Base-by-base conservation (phyloP, 2,797 vertebrate genomes). In the Clarias pachynema region DNA sequence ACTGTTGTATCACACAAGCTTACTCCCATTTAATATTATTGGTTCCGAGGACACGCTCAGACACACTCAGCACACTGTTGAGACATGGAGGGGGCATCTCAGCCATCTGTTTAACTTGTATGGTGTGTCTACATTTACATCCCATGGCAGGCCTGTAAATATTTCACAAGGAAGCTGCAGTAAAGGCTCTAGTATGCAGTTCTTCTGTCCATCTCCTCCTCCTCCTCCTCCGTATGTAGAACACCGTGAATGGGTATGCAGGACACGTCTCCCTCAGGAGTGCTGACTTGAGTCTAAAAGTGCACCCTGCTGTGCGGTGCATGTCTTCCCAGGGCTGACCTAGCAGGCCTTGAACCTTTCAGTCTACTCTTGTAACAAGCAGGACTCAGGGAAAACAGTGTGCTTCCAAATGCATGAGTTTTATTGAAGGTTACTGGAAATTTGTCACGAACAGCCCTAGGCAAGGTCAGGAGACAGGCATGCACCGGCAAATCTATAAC, bases 51-150 rank as follows among this genome's bases (percentile, higher is more conserved):
- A 44, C 24, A 18, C 34, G 15, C 15, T 59, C 15, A 29, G 22
- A 63, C 63, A 62, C 63, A 53, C 63, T 3, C 29, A 14, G 5
- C 56, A 40, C 56, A 31, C 37, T 56, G 26, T n/a, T 40, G 69
- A 82, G 78, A 65, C 31, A 34, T 29, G 15, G 4, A 40, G 34
- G 16, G 65, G 26, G 77, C 24, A 20, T 15, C 66, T 65, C 53
- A 59, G 60, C 77, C 57, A 72, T 88, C 82, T 88, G 57, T 29
- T 72, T 66, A 12, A 18, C 20, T 18, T 62, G 69, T 56, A 57
- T 29, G 53, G 69, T 57, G 53, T 69, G 77, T 53, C 26, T 57
- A 24, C 24, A 44, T 74, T 59, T 72, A 15, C 63, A 56, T 7
- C 8, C 14, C 34, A 29, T 79, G 49, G 68, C 22, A 26, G 53